phyloP scores from a whole-genome alignment of 2,888 invertebrate genomes.

The Napeogenes sylphis region DNA sequence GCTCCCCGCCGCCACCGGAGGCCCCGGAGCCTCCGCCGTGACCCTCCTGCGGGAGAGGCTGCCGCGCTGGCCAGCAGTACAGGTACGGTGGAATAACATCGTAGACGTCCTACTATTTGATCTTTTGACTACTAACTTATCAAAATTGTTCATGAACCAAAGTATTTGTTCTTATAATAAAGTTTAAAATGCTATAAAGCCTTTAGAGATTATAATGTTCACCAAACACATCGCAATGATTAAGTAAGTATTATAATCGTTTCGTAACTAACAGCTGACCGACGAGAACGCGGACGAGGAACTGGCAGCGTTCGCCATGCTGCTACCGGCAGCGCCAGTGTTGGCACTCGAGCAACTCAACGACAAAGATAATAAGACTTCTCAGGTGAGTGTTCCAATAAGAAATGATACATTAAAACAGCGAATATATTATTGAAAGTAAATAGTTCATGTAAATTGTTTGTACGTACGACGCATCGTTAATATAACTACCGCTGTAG shows the following conservation, averaged over 20 bases:
- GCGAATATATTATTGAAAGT: neutral
- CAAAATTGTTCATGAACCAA: too few relatives aligned
- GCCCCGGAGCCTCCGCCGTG: conserved; percentile 18
- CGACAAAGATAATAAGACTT: conserved; percentile 39
- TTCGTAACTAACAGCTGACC: conserved; percentile 40
- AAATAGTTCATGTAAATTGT: neutral
- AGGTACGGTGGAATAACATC: conserved; percentile 41
- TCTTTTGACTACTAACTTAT: too few relatives aligned
- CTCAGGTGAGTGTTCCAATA: conserved; percentile 35
- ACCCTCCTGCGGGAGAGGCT: conserved; percentile 31
- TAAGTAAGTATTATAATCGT: neutral
- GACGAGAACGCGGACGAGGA: conserved; percentile 45
- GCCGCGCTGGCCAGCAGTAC: conserved; percentile 47
- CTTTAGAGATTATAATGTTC: too few relatives aligned
- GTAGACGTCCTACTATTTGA: neutral
- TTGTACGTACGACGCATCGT: neutral
- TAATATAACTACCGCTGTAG: conserved; percentile 11
- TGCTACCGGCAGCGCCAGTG: conserved; percentile 89
- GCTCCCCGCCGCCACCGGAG: conserved; percentile 7
- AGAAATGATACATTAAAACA: neutral
- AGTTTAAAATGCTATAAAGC: too few relatives aligned
- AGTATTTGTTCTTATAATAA: too few relatives aligned
- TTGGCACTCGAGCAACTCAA: conserved; percentile 54
- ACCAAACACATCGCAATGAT: neutral
- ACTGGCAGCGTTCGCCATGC: conserved; percentile 81